phyloP scores from a whole-genome alignment of 2,797 vertebrate species.

The Tapera naevia region DNA sequence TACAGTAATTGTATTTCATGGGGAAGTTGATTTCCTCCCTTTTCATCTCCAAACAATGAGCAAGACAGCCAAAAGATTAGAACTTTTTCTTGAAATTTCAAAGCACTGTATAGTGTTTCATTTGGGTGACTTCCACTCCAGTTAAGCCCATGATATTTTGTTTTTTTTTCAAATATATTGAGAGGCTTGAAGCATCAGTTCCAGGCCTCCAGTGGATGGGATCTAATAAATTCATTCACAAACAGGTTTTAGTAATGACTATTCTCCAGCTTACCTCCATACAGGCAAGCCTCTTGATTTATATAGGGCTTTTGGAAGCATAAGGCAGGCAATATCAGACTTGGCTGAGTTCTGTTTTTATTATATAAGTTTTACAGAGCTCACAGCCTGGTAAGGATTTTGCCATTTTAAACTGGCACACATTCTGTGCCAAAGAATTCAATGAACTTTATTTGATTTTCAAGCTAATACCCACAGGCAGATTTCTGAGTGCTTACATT shows the following conservation, averaged over 20 bases:
- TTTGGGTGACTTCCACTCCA: slow-evolving; percentile 60
- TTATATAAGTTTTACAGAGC: slow-evolving; percentile 46
- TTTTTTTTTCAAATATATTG: neutral
- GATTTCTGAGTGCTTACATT: slow-evolving; percentile 38
- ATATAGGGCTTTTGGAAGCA: slow-evolving; percentile 6
- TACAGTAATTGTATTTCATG: slow-evolving; percentile 51
- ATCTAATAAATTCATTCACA: slow-evolving; percentile 36
- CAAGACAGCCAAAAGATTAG: slow-evolving; percentile 68
- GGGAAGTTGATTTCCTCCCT: slow-evolving; percentile 68
- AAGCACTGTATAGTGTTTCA: slow-evolving; percentile 65
- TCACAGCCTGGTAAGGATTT: slow-evolving; percentile 8
- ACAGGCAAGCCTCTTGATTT: slow-evolving; percentile 14
- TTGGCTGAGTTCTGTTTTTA: slow-evolving; percentile 22
- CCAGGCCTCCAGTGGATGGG: neutral
- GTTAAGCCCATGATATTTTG: slow-evolving; percentile 5
- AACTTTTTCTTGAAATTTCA: slow-evolving; percentile 67
- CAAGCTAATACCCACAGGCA: slow-evolving; percentile 56
- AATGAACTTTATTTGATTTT: slow-evolving; percentile 61
- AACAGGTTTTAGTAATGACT: neutral
- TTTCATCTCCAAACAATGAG: slow-evolving; percentile 79
- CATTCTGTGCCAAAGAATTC: slow-evolving; percentile 44
- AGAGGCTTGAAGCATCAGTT: neutral
- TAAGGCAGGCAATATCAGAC: neutral
- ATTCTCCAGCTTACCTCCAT: neutral
- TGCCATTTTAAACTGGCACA: slow-evolving; percentile 51